Base-by-base conservation (phyloP, 2,113 vertebrate species). In the Corythornis vintsioides region DNA sequence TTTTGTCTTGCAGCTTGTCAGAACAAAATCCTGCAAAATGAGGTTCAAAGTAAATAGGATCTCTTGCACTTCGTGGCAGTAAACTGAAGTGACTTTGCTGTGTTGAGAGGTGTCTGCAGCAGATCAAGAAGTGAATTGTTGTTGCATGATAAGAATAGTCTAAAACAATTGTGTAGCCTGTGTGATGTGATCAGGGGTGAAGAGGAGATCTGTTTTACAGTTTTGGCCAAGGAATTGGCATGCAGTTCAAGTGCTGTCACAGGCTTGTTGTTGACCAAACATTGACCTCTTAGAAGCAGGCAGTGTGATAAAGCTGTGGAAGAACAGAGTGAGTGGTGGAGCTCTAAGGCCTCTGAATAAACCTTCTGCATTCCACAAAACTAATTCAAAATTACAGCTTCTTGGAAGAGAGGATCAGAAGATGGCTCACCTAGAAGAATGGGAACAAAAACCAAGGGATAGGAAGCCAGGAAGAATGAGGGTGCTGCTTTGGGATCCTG, bases 1-100 rank as follows among this genome's bases (percentile, higher is more conserved):
- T 83, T 94, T 91, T 87, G 81, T 89, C 65, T 15, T 55, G 48
- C 47, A 28, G 64, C 74, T 83, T 93, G 50, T 87, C 29, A n/a
- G 86, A 88, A 66, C 31, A 87, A 81, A 93, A 70, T 67, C 83
- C 55, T 85, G 65, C 78, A 61, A 66, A 66, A 59, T 85, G 63
- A 11, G 2, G 4, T 89, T 91, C 75, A 80, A 31, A 82, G 77
- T 84, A 47, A 83, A 16, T 10, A 73, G 56, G 43, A 74, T 89
- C 47, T 72, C 75, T 52, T 69, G 35, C 52, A 48, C 64, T 73
- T 93, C 35, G 6, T 67, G 45, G 56, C 70, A 87, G 26, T 55
- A 6, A 24, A n/a, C 53, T 66, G 84, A 65, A 88, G 56, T 83
- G 71, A 55, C 55, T 56, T 67, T 28, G 20, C 33, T 42, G 38